Conservation (phyloP, 2,113 vertebrate genomes). For the Monopterus albus region DNA sequence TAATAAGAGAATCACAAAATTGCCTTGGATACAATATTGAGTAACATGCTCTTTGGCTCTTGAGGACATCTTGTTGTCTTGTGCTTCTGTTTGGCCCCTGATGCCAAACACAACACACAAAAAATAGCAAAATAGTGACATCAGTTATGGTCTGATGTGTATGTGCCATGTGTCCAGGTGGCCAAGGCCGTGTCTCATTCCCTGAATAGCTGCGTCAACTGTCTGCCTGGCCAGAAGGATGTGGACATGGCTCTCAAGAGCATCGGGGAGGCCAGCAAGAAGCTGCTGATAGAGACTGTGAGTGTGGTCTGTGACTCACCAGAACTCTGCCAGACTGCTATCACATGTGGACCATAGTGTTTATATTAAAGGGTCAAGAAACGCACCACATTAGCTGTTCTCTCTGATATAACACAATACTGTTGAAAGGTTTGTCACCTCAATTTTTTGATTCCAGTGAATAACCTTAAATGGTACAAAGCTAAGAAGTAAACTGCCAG, state of each 20-base stretch:
- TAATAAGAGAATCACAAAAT: neutral
- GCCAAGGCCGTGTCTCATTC: conserved; percentile 98
- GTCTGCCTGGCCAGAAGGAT: conserved; percentile 97
- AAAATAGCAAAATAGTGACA: conserved; percentile 42
- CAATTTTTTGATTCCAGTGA: too few species aligned
- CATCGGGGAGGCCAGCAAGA: conserved; percentile 98
- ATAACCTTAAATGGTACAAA: too few species aligned
- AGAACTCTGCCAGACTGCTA: neutral
- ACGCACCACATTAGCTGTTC: too few species aligned
- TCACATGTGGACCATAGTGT: too few species aligned
- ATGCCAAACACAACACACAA: too few species aligned
- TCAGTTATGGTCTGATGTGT: conserved; percentile 10
- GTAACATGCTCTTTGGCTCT: too few species aligned
- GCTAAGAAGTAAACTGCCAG: too few species aligned
- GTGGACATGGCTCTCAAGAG: conserved; percentile 97
- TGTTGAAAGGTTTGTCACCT: too few species aligned
- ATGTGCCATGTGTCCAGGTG: conserved; percentile 82
- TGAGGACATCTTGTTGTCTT: neutral
- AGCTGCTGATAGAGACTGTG: conserved; percentile 94
- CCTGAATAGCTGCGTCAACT: conserved; percentile 98
- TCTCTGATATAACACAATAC: too few species aligned
- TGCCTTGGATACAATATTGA: too few species aligned
- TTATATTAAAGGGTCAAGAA: too few species aligned
- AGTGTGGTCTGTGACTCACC: conserved; percentile 59
- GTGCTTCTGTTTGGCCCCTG: neutral